Conservation (phyloP, 2,797 vertebrate genomes). For the Coregonus ussuriensis region DNA sequence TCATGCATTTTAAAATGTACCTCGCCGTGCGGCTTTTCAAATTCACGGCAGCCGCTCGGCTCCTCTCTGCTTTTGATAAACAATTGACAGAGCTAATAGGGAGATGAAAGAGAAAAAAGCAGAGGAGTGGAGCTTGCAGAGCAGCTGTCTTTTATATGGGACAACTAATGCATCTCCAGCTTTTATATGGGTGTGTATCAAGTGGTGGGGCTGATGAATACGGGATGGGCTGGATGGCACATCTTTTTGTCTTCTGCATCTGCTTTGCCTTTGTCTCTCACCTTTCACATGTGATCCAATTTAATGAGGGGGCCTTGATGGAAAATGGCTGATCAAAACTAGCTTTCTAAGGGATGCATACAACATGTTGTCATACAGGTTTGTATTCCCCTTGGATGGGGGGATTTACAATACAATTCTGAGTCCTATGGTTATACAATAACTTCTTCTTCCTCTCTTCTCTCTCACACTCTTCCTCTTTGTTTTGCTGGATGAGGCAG, state of each 20-base stretch:
- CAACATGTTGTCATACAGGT: conserved; percentile 32
- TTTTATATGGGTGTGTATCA: conserved; percentile 31
- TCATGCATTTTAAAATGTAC: conserved; percentile 79
- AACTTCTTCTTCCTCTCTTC: neutral
- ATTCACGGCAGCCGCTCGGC: conserved; percentile 47
- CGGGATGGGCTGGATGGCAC: neutral
- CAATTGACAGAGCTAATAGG: conserved; percentile 79
- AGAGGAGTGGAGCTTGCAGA: conserved; percentile 8
- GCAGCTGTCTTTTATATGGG: conserved; percentile 45
- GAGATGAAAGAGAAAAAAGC: conserved; percentile 73
- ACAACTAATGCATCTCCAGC: conserved; percentile 26
- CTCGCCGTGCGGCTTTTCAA: conserved; percentile 67
- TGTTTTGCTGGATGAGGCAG: neutral
- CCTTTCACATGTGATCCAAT: conserved; percentile 46
- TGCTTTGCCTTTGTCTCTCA: conserved; percentile 56
- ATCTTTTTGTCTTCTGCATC: conserved; percentile 48
- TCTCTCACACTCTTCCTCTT: neutral
- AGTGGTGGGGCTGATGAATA: conserved; percentile 51
- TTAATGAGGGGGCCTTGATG: conserved; percentile 58
- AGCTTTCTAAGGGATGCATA: conserved; percentile 22
- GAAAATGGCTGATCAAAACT: conserved; percentile 34
- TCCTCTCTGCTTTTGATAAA: conserved; percentile 76
- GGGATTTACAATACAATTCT: conserved; percentile 25
- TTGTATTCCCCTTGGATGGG: conserved; percentile 17
- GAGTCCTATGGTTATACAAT: neutral